phyloP scores from a whole-genome alignment of 1,140 invertebrate species.

The Nomia melanderi region DNA sequence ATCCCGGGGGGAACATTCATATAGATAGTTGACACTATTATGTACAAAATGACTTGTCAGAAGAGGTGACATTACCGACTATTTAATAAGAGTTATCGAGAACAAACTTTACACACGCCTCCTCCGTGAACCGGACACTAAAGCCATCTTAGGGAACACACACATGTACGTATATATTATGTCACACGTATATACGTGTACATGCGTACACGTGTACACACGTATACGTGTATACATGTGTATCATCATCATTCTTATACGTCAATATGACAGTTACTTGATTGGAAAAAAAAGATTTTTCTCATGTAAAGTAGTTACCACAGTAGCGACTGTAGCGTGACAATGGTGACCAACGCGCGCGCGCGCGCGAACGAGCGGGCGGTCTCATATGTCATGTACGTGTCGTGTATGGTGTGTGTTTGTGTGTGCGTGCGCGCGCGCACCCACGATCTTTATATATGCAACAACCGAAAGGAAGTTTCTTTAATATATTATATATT shows the following conservation, averaged over 20 bases:
- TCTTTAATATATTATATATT: conserved; percentile 27
- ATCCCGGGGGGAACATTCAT: conserved; percentile 25
- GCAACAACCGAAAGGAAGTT: conserved; percentile 33
- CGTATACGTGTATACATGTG: conserved; percentile 7
- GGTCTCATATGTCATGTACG: too few species aligned
- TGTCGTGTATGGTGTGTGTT: too few species aligned
- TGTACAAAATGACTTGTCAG: conserved; percentile 57
- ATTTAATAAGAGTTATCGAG: conserved; percentile 49
- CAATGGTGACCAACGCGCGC: conserved; percentile 7
- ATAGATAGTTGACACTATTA: conserved; percentile 48
- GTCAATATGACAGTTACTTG: conserved; percentile 45
- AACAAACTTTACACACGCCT: conserved; percentile 53
- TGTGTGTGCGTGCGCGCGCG: background rate
- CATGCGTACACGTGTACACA: background rate
- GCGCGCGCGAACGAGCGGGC: too few species aligned
- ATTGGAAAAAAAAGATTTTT: conserved; percentile 48
- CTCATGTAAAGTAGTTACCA: conserved; percentile 50
- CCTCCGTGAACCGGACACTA: conserved; percentile 46
- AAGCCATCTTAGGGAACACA: conserved; percentile 43
- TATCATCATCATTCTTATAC: conserved; percentile 45
- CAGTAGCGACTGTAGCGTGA: conserved; percentile 18
- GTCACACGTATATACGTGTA: background rate
- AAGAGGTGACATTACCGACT: conserved; percentile 37
- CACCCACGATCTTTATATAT: conserved; percentile 15
- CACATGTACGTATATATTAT: conserved; percentile 16